Evolutionary conservation across 23 tunicate species (phyloP), one percentile per base, ranked within the genome.

Genomic region (Oikopleura albicans): DNA sequence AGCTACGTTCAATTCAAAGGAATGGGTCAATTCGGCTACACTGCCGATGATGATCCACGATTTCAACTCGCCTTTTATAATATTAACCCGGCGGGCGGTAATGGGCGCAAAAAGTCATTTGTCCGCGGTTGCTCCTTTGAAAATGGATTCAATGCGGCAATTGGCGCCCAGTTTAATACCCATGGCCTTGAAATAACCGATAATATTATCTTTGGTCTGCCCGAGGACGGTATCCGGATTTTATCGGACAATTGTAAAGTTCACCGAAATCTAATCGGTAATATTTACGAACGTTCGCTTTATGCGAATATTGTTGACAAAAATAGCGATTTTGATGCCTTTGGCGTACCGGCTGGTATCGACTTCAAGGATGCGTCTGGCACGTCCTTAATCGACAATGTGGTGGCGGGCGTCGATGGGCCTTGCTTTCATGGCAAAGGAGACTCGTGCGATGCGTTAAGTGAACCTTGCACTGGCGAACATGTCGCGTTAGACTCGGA

Each of bases 11-110:
- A 71, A 31, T 71, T 71, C 79, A 71, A 71, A 71, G 34, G 35
- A 16, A 71, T 71, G 79, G 79, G 79, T 16, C 79, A 71, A 71
- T 71, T 71, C 31, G 79, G 79, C 79, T 71, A 71, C 37, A 71
- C 28, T 29, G 79, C 27, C 31, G 35, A 71, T 71, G 35, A 16
- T 37, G 79, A 71, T 31, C 79, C 79, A 16, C 28, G 79, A 71
- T 71, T 71, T 37, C 79, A 71, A 29, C 33, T 71, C 37, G 79
- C 79, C 37, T 71, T 71, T 31, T 71, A 71, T 29, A 71, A 71
- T 2, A 71, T 71, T 29, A 29, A 71, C 79, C 33, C 79, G 28
- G 4, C 33, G 2, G 79, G 37, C 31, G 35, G 79, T 31, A 29
- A 2, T 37, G 37, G 31, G 28, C 27, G 79, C 28, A 71, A 71